Evolutionary conservation across 2,888 invertebrate genomes (phyloP).

Genomic region (Plusia festucae): DNA sequence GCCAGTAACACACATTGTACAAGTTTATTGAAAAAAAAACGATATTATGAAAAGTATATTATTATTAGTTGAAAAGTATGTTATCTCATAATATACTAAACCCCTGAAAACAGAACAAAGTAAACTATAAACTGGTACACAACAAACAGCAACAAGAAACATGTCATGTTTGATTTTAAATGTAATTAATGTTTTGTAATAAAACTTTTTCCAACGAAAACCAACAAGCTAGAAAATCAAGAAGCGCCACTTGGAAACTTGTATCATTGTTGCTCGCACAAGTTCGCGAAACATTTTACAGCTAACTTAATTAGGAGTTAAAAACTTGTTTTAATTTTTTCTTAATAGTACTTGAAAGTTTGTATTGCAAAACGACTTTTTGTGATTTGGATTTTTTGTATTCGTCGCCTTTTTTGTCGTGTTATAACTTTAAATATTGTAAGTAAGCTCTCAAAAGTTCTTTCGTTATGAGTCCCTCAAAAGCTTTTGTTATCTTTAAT

Average conservation of each 20-base stretch:
- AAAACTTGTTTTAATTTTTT: conserved; percentile 61
- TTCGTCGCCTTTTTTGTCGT: conserved; percentile 12
- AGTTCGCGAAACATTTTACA: conserved; percentile 65
- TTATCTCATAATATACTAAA: not conserved
- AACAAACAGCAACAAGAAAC: conserved; percentile 11
- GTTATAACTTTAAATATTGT: conserved; percentile 23
- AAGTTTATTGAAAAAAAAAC: no score
- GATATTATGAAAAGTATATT: no score
- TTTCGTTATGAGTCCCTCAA: conserved; percentile 7
- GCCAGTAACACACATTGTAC: no score
- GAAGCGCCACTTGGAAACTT: conserved; percentile 60
- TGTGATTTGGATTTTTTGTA: conserved; percentile 17
- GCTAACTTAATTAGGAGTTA: conserved; percentile 68
- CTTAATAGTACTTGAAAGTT: conserved; percentile 49
- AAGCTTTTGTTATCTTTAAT: not conserved
- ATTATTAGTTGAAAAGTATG: not conserved
- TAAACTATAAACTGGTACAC: not conserved
- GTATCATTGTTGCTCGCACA: conserved; percentile 62
- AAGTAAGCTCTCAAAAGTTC: conserved; percentile 16
- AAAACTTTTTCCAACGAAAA: conserved; percentile 53
- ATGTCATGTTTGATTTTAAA: conserved; percentile 36
- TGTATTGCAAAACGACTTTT: conserved; percentile 37
- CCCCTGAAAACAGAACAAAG: not conserved
- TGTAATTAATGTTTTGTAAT: conserved; percentile 53
- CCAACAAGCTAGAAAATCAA: conserved; percentile 63